phyloP scores from a whole-genome alignment of 2,113 vertebrate genomes.

The Nannospalax galili region DNA sequence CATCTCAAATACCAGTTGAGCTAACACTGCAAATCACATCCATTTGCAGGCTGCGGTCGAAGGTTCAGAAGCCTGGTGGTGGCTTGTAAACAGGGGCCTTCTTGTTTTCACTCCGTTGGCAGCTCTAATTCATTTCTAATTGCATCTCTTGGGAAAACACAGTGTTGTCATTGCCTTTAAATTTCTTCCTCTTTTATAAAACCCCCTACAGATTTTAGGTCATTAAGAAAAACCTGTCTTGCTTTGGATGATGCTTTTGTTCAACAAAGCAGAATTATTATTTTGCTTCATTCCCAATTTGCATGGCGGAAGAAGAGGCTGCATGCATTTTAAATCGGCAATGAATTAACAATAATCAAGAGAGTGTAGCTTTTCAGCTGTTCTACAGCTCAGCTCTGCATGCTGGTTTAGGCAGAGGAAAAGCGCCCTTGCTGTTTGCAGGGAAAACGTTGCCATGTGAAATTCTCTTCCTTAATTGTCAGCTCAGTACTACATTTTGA shows the following conservation, averaged over 20 bases:
- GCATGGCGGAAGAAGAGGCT: slow-evolving; percentile 40
- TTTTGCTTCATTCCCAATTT: slow-evolving; percentile 70
- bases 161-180: slow-evolving; percentile 68
- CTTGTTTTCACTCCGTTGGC: slow-evolving; percentile 60
- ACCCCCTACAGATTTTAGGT: slow-evolving; percentile 49
- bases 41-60: slow-evolving; percentile 32
- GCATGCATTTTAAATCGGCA: slow-evolving; percentile 73
- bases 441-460: slow-evolving; percentile 39
- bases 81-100: slow-evolving; percentile 61
- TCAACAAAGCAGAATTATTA: slow-evolving; percentile 72
- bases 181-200: slow-evolving; percentile 72
- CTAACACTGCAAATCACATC: slow-evolving; percentile 38
- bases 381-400: background rate
- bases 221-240: slow-evolving; percentile 71
- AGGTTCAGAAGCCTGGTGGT: slow-evolving; percentile 1
- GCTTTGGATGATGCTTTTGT: slow-evolving; percentile 73
- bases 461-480: slow-evolving; percentile 25
- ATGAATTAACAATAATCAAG: slow-evolving; percentile 32
- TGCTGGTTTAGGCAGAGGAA: slow-evolving; percentile 20
- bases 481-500: background rate
- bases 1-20: slow-evolving; percentile 40
- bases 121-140: slow-evolving; percentile 78
- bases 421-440: slow-evolving; percentile 30
- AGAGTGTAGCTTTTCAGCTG: slow-evolving; percentile 31
- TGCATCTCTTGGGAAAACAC: slow-evolving; percentile 71